Conservation (phyloP, 2,113 vertebrate genomes). For the Tachysurus fulvidraco region DNA sequence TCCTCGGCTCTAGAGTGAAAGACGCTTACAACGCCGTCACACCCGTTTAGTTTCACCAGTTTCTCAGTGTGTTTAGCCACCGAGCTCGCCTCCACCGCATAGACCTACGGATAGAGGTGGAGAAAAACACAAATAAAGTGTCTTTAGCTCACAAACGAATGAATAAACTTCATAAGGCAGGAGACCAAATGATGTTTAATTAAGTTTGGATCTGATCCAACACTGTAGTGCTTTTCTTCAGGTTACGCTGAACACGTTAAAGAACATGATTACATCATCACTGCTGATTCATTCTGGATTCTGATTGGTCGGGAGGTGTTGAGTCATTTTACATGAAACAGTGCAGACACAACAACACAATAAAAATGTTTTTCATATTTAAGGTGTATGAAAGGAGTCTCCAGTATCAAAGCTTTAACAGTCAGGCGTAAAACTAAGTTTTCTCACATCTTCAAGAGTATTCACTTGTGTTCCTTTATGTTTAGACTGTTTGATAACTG, state of each 20-base stretch:
- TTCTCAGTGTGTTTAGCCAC: slow-evolving; percentile 76
- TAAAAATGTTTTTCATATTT: too few species aligned
- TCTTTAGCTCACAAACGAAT: not conserved
- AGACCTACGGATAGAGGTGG: slow-evolving; percentile 68
- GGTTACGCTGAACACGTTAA: not conserved
- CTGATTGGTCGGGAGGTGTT: not conserved
- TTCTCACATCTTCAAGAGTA: too few species aligned
- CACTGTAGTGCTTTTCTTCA: not conserved
- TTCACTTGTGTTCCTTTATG: too few species aligned
- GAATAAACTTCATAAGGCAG: not conserved
- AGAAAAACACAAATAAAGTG: not conserved
- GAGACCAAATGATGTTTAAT: not conserved
- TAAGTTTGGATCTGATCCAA: not conserved
- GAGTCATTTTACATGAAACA: not conserved
- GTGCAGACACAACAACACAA: too few species aligned
- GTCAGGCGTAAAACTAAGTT: too few species aligned
- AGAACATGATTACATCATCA: not conserved
- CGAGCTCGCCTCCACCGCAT: slow-evolving; percentile 80
- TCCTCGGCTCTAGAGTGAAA: slow-evolving; percentile 78
- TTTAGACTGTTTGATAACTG: too few species aligned
- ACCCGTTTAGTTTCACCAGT: slow-evolving; percentile 75
- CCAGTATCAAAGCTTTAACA: too few species aligned
- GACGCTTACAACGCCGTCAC: slow-evolving; percentile 70
- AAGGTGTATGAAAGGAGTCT: too few species aligned
- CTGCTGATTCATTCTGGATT: not conserved